phyloP scores from a whole-genome alignment of 2,888 invertebrate species.

The Mallateleia sp. region DNA sequence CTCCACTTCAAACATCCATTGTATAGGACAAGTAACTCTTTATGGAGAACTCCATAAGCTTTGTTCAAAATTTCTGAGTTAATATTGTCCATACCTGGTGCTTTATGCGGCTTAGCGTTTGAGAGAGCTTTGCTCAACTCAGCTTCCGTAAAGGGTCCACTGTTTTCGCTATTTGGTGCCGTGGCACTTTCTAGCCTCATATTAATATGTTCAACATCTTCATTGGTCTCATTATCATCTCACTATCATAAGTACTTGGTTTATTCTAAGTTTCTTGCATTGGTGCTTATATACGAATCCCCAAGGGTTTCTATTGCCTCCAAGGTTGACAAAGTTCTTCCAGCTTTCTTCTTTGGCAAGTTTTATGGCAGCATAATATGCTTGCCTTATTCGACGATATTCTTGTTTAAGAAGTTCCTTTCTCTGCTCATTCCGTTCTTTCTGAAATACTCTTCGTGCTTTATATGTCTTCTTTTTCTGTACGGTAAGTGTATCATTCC shows the following conservation, averaged over 20 bases:
- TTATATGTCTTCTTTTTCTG: conserved; percentile 19
- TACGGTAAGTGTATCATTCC: conserved; percentile 15
- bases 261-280: conserved; percentile 5
- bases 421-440: conserved; percentile 3
- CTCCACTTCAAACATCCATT: conserved; percentile 36
- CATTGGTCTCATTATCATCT: background rate
- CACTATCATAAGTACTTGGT: too few relatives aligned
- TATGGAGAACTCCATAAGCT: background rate
- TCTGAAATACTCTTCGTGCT: conserved; percentile 13
- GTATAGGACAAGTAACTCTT: background rate
- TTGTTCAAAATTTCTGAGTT: conserved; percentile 8
- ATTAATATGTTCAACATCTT: background rate
- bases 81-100: conserved; percentile 20
- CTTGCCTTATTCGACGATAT: background rate
- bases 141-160: background rate
- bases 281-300: conserved; percentile 16
- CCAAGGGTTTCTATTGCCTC: conserved; percentile 25
- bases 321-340: conserved; percentile 25
- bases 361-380: background rate
- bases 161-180: background rate
- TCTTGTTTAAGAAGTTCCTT: background rate
- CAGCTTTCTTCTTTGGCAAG: background rate
- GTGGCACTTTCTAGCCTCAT: background rate
- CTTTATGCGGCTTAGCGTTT: background rate
- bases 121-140: background rate